phyloP scores from a whole-genome alignment of 2,888 invertebrate genomes.

The Cylloceria caligata region DNA sequence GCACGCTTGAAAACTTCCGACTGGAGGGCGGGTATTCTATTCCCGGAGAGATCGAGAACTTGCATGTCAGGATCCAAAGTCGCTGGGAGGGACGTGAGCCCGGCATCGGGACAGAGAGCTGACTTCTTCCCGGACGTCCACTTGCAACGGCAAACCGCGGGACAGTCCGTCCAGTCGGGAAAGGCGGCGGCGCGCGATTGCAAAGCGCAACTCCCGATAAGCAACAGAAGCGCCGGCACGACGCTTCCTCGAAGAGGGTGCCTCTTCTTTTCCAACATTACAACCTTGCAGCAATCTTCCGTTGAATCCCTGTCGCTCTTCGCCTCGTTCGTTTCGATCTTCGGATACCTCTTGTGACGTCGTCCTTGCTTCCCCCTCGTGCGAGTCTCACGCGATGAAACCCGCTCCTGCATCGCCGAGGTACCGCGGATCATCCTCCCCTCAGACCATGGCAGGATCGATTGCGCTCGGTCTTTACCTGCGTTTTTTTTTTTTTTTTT shows the following conservation, averaged over 20 bases:
- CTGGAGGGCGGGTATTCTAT: slow-evolving; percentile 90
- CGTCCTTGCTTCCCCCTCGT: slow-evolving; percentile 12
- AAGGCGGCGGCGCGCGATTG: slow-evolving; percentile 85
- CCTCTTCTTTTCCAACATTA: slow-evolving; percentile 76
- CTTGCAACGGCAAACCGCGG: slow-evolving; percentile 94
- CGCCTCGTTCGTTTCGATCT: not conserved
- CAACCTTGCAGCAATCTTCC: slow-evolving; percentile 52
- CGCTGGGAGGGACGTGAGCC: slow-evolving; percentile 91
- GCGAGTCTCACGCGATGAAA: not conserved
- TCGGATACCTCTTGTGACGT: not conserved
- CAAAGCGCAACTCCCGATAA: slow-evolving; percentile 77
- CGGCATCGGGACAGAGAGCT: slow-evolving; percentile 93
- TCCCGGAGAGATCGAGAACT: slow-evolving; percentile 93
- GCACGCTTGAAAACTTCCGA: slow-evolving; percentile 92
- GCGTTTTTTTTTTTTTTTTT: no score
- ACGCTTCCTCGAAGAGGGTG: slow-evolving; percentile 81
- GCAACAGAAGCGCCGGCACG: slow-evolving; percentile 79
- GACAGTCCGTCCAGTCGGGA: slow-evolving; percentile 95
- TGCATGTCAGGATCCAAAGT: slow-evolving; percentile 91
- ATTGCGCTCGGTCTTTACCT: not conserved
- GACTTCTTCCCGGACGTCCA: slow-evolving; percentile 97
- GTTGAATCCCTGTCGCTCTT: slow-evolving; percentile 7
- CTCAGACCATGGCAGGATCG: not conserved
- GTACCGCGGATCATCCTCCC: not conserved
- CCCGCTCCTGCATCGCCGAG: slow-evolving; percentile 6